Conservation (phyloP, 1,140 invertebrate genomes). For the Philotrypesis tridentata region DNA sequence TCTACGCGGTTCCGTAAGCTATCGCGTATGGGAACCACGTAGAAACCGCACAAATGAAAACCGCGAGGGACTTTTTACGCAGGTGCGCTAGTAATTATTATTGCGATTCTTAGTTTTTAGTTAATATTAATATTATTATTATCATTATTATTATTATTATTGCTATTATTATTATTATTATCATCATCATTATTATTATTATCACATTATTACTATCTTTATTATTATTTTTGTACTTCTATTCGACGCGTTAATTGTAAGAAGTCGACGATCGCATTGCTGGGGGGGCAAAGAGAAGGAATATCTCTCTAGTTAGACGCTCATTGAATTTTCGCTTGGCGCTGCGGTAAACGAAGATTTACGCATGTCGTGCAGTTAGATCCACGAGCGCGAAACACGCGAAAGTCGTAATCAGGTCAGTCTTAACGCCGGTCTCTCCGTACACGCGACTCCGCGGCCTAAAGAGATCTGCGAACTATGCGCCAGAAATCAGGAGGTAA, state of each 20-base stretch:
- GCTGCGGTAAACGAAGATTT: not conserved
- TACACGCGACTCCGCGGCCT: too few relatives aligned
- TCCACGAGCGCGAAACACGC: not conserved
- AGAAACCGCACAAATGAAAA: too few relatives aligned
- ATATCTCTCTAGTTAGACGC: not conserved
- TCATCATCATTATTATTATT: conserved; percentile 25
- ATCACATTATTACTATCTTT: not conserved
- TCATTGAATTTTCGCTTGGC: not conserved
- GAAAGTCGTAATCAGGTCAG: not conserved
- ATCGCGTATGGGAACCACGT: too few relatives aligned
- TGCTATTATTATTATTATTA: not conserved
- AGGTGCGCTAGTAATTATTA: not conserved
- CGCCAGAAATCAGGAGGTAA: too few relatives aligned
- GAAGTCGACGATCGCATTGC: not conserved
- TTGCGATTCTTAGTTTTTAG: not conserved
- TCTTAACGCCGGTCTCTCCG: too few relatives aligned
- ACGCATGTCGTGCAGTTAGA: not conserved
- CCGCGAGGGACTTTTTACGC: too few relatives aligned
- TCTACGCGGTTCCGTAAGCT: too few relatives aligned
- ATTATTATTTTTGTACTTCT: conserved; percentile 26
- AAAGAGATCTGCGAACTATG: too few relatives aligned
- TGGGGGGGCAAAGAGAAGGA: not conserved
- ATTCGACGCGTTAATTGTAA: conserved; percentile 3
- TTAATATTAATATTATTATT: not conserved
- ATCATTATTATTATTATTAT: not conserved